phyloP scores from a whole-genome alignment of 2,888 invertebrate species.

The Himalopsyche tibetana region DNA sequence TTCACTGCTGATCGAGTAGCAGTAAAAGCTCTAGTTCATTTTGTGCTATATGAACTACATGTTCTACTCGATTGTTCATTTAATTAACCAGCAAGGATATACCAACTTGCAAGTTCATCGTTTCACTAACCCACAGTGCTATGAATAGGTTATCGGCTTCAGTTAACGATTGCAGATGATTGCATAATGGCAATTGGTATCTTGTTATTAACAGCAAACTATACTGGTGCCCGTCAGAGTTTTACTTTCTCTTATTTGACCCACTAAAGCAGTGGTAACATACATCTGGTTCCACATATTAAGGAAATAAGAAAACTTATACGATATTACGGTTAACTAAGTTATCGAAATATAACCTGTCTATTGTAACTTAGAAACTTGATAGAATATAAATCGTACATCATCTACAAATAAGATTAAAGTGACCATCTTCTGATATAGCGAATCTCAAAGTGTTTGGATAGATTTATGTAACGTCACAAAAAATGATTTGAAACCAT shows the following conservation, averaged over 20 bases:
- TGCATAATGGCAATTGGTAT: background rate
- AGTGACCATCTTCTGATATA: too few species aligned
- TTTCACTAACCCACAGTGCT: background rate
- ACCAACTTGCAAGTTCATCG: constrained; percentile 14
- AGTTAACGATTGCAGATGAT: background rate
- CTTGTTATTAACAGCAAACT: background rate
- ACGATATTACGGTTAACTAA: too few species aligned
- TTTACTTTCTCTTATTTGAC: constrained; percentile 50
- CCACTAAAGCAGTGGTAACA: constrained; percentile 47
- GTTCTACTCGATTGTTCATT: constrained; percentile 12
- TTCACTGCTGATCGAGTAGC: background rate
- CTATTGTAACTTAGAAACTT: too few species aligned
- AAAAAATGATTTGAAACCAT: too few species aligned
- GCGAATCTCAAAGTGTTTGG: too few species aligned
- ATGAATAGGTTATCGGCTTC: too few species aligned
- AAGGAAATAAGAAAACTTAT: background rate
- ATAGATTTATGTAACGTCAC: too few species aligned
- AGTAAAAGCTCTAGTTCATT: constrained; percentile 41
- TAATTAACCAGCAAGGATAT: background rate
- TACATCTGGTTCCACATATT: background rate
- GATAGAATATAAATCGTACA: too few species aligned
- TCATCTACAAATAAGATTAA: too few species aligned
- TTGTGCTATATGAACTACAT: constrained; percentile 44
- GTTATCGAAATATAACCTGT: too few species aligned
- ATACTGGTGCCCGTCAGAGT: background rate